Evolutionary conservation across 2,113 vertebrate species (phyloP), one percentile per base, ranked within the genome.

Genomic region (Esox niger): DNA sequence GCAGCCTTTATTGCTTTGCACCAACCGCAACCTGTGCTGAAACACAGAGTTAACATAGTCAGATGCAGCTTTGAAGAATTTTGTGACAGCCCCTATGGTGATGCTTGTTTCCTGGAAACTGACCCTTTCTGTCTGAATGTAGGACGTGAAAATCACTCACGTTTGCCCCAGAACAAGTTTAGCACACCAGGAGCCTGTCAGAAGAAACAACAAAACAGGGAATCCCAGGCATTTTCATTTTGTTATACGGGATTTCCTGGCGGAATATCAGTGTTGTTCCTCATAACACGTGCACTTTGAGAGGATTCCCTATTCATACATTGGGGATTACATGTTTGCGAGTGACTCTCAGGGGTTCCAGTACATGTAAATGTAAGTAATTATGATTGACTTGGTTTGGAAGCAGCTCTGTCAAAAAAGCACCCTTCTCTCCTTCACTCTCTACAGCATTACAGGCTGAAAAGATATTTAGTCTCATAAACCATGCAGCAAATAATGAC

Each of bases 191-290:
- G 38, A 43, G 17, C 38, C 15, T 17, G 38, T 4, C 15, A 27
- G 43, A 59, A 58, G 8, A 11, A 20, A 26, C 13, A 27, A 71
- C 70, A 60, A 74, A 23, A 62, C 26, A 27, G 73, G 74, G 75
- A 80, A 73, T 81, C 74, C 73, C 21, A 4, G 8, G 23, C 59
- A 0, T 80, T 32, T 69, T 32, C 70, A 61, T 30, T n/a, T n/a
- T 75, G 62, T 65, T 64, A 77, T 86, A 77, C 78, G 84, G 85
- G 83, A 91, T 81, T 89, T 92, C 75, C 70, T 71, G 26, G 56
- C 69, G 70, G 86, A 77, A 49, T 89, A 86, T 85, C 81, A 78
- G 71, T 68, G 77, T 79, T 87, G 88, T 69, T 71, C 69, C 67
- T 58, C 74, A 87, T 84, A 84, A 83, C 85, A 79, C 70, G 78